Conservation (phyloP, 2,113 vertebrate species). For the Anoplopoma fimbria region DNA sequence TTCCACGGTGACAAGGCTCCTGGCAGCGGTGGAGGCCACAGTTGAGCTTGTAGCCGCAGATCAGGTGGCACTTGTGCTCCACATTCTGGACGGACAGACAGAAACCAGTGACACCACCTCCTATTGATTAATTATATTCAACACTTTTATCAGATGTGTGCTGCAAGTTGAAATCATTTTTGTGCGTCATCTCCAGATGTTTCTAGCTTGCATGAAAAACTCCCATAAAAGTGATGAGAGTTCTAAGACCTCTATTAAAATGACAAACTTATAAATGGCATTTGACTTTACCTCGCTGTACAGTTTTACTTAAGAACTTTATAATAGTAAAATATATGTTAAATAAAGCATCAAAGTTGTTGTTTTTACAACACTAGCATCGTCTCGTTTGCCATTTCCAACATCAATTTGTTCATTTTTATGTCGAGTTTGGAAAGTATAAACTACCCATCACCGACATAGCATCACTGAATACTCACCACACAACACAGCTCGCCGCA, state of each 20-base stretch:
- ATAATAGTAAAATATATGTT: not conserved
- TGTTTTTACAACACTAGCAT: not conserved
- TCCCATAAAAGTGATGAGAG: not conserved
- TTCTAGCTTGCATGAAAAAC: not conserved
- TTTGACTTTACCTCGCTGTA: not conserved
- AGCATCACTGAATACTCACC: conserved; percentile 82
- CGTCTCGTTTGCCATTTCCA: not conserved
- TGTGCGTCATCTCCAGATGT: not conserved
- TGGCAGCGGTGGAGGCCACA: conserved; percentile 97
- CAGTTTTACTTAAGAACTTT: too few species aligned
- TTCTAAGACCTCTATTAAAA: not conserved
- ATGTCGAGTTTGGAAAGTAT: not conserved
- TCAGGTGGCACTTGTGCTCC: conserved; percentile 93
- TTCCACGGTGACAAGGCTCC: conserved; percentile 96
- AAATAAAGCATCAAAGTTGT: not conserved
- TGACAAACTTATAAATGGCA: not conserved
- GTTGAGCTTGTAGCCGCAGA: conserved; percentile 96
- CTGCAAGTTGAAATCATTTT: not conserved
- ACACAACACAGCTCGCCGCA: conserved; percentile 97
- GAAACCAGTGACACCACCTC: conserved; percentile 10
- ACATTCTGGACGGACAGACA: conserved; percentile 79
- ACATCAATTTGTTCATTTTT: not conserved
- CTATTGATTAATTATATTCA: not conserved
- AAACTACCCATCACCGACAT: not conserved
- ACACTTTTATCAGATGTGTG: not conserved